Evolutionary conservation across 2,888 invertebrate genomes (phyloP), one percentile per base, ranked within the genome.

Genomic region (Agrotis ipsilon): DNA sequence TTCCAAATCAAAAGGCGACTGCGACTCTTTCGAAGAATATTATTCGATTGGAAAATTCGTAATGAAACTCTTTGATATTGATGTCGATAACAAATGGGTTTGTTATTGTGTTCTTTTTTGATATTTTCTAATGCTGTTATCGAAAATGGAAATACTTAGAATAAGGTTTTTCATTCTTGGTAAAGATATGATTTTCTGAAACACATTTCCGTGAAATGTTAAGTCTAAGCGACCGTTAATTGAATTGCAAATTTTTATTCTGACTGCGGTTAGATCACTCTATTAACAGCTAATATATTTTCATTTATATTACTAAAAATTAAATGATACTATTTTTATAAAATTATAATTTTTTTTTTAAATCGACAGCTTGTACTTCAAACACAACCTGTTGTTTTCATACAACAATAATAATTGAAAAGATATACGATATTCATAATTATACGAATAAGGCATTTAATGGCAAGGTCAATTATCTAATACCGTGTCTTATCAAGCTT

Each of bases 1-100:
- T 75, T 78, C 45, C 32, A 32, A 61, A 68, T 79, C 74, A 69
- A 76, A 85, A 86, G 59, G 68, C 67, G 68, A 72, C 57, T 66
- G 51, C 19, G n/a, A 57, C 45, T 66, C 32, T 69, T 74, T 73
- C 43, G 59, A 49, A 43, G 63, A 65, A 71, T 72, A 27, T 73
- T 71, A 70, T 73, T 79, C 61, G 61, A 72, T 63, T 75, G 73
- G 65, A 63, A 72, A 52, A 65, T 66, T 67, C 13, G 43, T 62
- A 70, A 66, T 51, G 46, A 66, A 52, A 72, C 11, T 43, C 61
- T 71, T 70, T 72, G 75, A 67, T 54, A 27, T 59, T 64, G 46
- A 81, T 49, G 48, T 66, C 54, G 54, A 70, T 54, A 51, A 9
- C 51, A 58, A 32, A 39, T 51, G 16, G 13, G 19, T 66, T 67